Evolutionary conservation across 2,888 invertebrate species (phyloP).

Genomic region (Ophion costatus): DNA sequence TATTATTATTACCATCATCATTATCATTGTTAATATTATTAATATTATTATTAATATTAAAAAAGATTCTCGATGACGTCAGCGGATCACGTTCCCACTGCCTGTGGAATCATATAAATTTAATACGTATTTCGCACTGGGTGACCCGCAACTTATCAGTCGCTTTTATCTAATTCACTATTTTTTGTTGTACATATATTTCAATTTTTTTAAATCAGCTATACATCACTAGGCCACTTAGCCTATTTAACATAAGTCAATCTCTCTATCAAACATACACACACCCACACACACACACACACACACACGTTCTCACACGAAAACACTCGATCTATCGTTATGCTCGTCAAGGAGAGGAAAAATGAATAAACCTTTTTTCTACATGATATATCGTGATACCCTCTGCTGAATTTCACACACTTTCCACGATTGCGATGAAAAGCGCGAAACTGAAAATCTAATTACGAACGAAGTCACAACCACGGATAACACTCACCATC

Average conservation of each 20-base stretch:
- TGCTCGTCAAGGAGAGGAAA: slow-evolving; percentile 39
- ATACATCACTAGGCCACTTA: slow-evolving; percentile 29
- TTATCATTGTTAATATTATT: slow-evolving; percentile 32
- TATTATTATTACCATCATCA: slow-evolving; percentile 41
- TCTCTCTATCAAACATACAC: neutral
- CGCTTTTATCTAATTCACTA: slow-evolving; percentile 51
- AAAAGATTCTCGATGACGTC: slow-evolving; percentile 59
- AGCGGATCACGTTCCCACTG: slow-evolving; percentile 58
- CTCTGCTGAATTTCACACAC: slow-evolving; percentile 54
- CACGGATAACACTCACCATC: slow-evolving; percentile 35
- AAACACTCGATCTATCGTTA: slow-evolving; percentile 52
- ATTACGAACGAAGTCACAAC: slow-evolving; percentile 20
- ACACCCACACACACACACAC: slow-evolving; percentile 19
- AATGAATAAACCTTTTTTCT: slow-evolving; percentile 49
- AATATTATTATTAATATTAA: slow-evolving; percentile 34
- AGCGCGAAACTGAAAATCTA: slow-evolving; percentile 10
- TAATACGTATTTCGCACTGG: slow-evolving; percentile 65
- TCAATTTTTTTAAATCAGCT: slow-evolving; percentile 36
- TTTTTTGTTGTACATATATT: slow-evolving; percentile 51
- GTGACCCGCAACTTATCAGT: slow-evolving; percentile 57
- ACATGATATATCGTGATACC: slow-evolving; percentile 50
- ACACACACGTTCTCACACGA: neutral
- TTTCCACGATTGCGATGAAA: slow-evolving; percentile 45
- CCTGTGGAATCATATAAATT: slow-evolving; percentile 64
- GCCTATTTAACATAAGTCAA: slow-evolving; percentile 12